phyloP scores from a whole-genome alignment of 2,888 invertebrate genomes.

The Holacanthella duospinosa region DNA sequence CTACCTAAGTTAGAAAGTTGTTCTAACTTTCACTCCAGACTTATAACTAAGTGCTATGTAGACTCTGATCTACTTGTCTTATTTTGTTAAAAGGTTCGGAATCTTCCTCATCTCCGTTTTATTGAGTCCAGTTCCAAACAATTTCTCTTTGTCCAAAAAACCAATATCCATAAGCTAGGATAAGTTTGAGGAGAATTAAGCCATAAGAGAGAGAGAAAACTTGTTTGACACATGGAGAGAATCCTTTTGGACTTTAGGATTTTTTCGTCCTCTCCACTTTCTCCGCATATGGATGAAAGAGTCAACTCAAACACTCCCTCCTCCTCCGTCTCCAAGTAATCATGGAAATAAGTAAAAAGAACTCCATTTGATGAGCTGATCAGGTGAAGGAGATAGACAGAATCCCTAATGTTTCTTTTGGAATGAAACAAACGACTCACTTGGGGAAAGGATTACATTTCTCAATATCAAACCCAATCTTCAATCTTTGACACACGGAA shows the following conservation, averaged over 20 bases:
- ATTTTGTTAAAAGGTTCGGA: conserved; percentile 37
- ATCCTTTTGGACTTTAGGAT: conserved; percentile 8
- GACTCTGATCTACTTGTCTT: conserved; percentile 17
- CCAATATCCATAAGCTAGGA: conserved; percentile 14
- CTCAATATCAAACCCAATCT: conserved; percentile 20
- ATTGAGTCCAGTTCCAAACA: conserved; percentile 14
- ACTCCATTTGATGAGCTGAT: neutral
- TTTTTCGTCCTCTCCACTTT: neutral
- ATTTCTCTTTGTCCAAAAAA: conserved; percentile 25
- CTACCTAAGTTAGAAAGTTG: neutral
- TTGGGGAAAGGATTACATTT: conserved; percentile 23
- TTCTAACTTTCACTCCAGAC: neutral
- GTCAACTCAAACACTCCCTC: neutral
- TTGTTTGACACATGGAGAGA: conserved; percentile 25
- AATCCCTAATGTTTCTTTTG: conserved; percentile 25
- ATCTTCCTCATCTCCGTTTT: conserved; percentile 18
- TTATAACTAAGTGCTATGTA: neutral
- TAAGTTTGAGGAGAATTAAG: conserved; percentile 30
- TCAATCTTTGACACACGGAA: conserved; percentile 33
- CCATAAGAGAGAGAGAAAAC: conserved; percentile 31
- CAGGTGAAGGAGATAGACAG: conserved; percentile 10
- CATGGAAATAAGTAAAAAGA: neutral
- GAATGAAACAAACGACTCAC: conserved; percentile 28
- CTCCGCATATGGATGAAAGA: neutral
- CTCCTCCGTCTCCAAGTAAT: neutral